A percentile compares a stretch with the other conserved stretches of the same genome.
Conservation (phyloP, 2,113 vertebrate species). For the Ammodytes marinus region DNA sequence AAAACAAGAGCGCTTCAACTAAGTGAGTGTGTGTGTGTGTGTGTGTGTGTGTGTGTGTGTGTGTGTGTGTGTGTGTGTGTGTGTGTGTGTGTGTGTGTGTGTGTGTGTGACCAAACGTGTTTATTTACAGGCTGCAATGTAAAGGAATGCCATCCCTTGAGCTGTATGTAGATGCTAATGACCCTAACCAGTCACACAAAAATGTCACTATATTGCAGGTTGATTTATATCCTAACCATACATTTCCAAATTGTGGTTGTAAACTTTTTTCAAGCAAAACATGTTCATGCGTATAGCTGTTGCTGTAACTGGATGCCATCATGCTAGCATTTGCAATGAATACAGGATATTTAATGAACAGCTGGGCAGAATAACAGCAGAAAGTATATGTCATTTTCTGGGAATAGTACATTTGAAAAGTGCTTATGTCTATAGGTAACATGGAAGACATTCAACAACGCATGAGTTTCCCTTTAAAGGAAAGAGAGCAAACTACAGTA, state of each 20-base stretch:
- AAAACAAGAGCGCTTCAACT: not conserved
- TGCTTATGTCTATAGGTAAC: not conserved
- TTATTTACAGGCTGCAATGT: not conserved
- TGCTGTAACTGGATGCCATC: not conserved
- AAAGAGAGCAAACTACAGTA: not conserved
- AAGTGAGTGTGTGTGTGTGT: not conserved
- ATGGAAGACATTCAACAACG: not conserved
- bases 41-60: too few relatives aligned
- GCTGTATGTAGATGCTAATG: not conserved
- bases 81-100: too few relatives aligned
- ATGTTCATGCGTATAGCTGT: not conserved
- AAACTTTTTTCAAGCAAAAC: not conserved
- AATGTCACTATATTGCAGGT: not conserved
- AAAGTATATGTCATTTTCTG: not conserved
- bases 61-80: too few relatives aligned
- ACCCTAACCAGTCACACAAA: not conserved
- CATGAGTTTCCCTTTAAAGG: conserved; percentile 35
- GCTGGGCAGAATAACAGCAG: not conserved
- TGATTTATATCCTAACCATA: not conserved
- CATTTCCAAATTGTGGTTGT: conserved; percentile 16
- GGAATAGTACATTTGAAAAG: not conserved
- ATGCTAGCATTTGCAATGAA: not conserved
- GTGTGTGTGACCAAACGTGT: conserved; percentile 3
- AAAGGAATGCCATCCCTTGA: not conserved
- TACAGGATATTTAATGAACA: not conserved